These are phyloP conservation scores for Elegia similella DNA, from an alignment of 2,888 invertebrate genomes.

Conservation along the genomic window DNA sequence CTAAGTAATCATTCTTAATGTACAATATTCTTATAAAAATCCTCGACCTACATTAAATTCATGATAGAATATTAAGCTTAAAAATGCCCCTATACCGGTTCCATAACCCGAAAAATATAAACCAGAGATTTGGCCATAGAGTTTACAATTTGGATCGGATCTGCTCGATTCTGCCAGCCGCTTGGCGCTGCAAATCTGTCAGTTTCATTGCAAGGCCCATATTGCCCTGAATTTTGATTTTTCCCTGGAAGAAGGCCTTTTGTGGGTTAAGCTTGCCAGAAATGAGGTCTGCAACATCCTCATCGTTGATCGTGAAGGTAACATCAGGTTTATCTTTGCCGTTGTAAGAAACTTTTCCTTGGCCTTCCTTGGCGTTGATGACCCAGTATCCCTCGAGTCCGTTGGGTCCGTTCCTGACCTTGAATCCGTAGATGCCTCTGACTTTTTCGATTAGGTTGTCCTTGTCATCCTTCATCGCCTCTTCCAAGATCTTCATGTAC, in stretches of 20 bases:
- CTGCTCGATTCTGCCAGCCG: conserved; percentile 87
- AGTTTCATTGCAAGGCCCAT: conserved; percentile 98
- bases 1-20: conserved; percentile 15
- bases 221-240: conserved; percentile 97
- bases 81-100: conserved; percentile 51
- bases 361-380: conserved; percentile 94
- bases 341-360: conserved; percentile 91
- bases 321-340: conserved; percentile 94
- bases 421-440: conserved; percentile 94
- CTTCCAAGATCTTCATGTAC: conserved; percentile 90
- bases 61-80: conserved; percentile 4
- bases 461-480: conserved; percentile 89
- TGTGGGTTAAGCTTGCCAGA: conserved; percentile 96
- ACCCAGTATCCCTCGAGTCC: conserved; percentile 95
- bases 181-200: conserved; percentile 89
- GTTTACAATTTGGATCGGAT: conserved; percentile 88
- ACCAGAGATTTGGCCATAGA: conserved; percentile 32
- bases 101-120: conserved; percentile 45
- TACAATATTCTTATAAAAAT: background rate
- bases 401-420: conserved; percentile 89
- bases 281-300: conserved; percentile 93
- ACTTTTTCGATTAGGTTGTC: conserved; percentile 92
- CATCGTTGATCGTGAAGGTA: conserved; percentile 93
- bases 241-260: conserved; percentile 97
- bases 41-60: background rate